Percentiles rank a stretch among this genome's conserved stretches.
Evolutionary conservation across 2,113 vertebrate genomes (phyloP).

Genomic region (Brachypteracias leptosomus): DNA sequence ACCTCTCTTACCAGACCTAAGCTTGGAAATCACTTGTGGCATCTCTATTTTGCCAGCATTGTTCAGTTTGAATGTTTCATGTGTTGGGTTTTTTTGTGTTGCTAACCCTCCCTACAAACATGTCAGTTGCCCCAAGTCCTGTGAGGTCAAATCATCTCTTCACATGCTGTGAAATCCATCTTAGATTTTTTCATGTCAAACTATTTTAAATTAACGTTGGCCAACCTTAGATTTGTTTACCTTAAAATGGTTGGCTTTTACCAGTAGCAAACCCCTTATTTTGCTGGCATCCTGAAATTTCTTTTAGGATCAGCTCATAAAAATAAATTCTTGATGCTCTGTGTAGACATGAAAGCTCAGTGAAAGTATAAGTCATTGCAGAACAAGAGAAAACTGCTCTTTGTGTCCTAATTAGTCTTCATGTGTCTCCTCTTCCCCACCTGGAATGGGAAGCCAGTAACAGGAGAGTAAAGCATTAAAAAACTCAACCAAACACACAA

Average conservation of each 20-base stretch:
- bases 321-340: background rate
- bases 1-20: background rate
- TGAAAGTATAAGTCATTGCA: background rate
- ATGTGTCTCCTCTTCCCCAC: background rate
- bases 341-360: background rate
- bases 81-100: background rate
- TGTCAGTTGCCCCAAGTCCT: background rate
- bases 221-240: background rate
- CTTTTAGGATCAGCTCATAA: background rate
- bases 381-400: background rate
- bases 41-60: background rate
- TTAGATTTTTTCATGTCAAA: background rate
- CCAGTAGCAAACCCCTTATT: background rate
- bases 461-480: background rate
- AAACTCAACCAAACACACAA: background rate
- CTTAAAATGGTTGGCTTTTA: background rate
- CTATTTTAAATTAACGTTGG: background rate
- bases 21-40: background rate
- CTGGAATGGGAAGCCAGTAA: background rate
- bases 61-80: background rate
- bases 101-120: background rate
- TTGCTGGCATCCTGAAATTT: background rate
- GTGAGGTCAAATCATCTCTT: background rate
- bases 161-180: background rate
- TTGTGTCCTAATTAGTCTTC: background rate